Percentiles rank a stretch among this genome's conserved stretches.
Conservation (phyloP, 2,888 invertebrate species). For the Aproaerema taeniolella region DNA sequence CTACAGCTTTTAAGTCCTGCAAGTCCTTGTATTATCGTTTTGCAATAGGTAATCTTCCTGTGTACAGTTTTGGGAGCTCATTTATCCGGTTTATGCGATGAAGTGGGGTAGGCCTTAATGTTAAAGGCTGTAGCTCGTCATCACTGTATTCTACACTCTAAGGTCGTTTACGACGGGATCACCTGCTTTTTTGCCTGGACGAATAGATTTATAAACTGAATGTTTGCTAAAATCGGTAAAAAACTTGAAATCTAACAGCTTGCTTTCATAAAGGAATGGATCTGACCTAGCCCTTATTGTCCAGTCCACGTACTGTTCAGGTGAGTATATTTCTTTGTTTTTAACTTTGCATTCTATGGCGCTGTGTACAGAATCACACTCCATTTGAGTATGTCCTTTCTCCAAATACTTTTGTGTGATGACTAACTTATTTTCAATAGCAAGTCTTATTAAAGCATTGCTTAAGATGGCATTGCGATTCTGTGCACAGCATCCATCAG, state of each 20-base stretch:
- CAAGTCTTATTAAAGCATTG: constrained; percentile 14
- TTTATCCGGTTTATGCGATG: constrained; percentile 19
- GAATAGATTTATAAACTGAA: constrained; percentile 16
- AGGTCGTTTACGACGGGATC: constrained; percentile 17
- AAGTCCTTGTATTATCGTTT: constrained; percentile 24
- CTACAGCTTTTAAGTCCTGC: constrained; percentile 26
- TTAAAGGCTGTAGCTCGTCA: constrained; percentile 18
- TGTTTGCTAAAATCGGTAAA: constrained; percentile 20
- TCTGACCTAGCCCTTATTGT: constrained; percentile 20
- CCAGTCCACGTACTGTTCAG: constrained; percentile 20
- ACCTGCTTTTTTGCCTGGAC: constrained; percentile 20
- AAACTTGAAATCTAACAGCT: constrained; percentile 19
- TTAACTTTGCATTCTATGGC: constrained; percentile 35
- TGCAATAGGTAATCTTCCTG: constrained; percentile 24
- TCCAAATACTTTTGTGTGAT: constrained; percentile 25
- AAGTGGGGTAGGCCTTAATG: constrained; percentile 17
- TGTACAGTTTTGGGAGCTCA: constrained; percentile 19
- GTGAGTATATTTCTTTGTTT: constrained; percentile 21
- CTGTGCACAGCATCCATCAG: constrained; percentile 24
- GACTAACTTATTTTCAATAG: constrained; percentile 22
- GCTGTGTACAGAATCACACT: constrained; percentile 36
- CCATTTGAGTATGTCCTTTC: constrained; percentile 26
- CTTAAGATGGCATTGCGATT: constrained; percentile 23
- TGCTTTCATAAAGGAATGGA: constrained; percentile 14
- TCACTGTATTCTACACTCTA: constrained; percentile 19